Conservation (phyloP, 2,113 vertebrate genomes). For the Struthio camelus region DNA sequence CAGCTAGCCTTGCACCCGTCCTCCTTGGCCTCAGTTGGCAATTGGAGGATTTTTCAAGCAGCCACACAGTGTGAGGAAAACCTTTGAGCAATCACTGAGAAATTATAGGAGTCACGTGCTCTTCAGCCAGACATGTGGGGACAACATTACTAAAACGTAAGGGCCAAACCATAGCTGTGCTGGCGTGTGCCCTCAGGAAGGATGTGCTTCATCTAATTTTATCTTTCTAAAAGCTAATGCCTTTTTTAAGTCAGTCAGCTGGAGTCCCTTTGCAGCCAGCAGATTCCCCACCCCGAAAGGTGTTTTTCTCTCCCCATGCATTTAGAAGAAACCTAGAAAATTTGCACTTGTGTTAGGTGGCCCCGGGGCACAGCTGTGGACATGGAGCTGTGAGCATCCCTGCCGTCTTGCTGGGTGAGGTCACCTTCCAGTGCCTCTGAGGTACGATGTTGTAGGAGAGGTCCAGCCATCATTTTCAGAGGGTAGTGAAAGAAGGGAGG, state of each 20-base stretch:
- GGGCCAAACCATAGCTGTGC: neutral
- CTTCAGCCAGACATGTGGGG: neutral
- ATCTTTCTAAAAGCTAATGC: neutral
- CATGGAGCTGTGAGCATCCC: neutral
- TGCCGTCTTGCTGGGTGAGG: neutral
- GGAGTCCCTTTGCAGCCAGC: neutral
- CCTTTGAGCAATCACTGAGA: neutral
- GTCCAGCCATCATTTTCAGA: neutral
- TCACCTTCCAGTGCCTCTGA: neutral
- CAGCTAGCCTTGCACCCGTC: neutral
- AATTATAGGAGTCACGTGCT: neutral
- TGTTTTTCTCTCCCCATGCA: neutral
- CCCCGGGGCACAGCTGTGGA: neutral
- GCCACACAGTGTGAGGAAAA: accelerated
- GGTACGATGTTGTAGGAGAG: neutral
- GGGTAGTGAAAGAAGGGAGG: neutral
- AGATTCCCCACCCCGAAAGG: neutral
- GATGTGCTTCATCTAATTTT: neutral
- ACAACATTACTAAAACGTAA: neutral
- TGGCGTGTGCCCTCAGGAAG: neutral
- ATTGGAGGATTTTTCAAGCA: neutral
- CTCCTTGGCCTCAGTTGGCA: neutral
- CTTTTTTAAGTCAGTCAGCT: neutral
- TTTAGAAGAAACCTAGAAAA: neutral
- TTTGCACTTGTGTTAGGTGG: neutral